Base-by-base conservation (phyloP, 2,113 vertebrate genomes). In the Onychostoma macrolepis region DNA sequence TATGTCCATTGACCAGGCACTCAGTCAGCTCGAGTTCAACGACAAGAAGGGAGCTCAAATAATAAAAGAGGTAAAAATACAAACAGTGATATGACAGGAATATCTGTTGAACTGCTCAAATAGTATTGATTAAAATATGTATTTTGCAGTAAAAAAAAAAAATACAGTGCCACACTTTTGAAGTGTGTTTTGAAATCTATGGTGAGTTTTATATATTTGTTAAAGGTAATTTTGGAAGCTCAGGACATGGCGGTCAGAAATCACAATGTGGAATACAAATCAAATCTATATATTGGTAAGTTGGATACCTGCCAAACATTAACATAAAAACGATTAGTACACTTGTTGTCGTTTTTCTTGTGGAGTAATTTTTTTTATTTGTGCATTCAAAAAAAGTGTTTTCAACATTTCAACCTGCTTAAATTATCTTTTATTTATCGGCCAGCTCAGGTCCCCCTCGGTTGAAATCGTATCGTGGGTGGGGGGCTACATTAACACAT, bases 11-110 rank as follows among this genome's bases (percentile, higher is more conserved):
- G 97, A 99, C 43, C 92, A 99, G 90, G 98, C 98, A 69, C 88
- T 99, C 0, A 94, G 97, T 85, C 98, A 99, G 89, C 17, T 99
- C 87, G 95, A 98, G 91, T 99, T 99, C 91, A 98, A 56, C 85
- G 97, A 99, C 94, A 99, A 99, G 93, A 99, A 99, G 86, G 98
- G 98, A 12, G 98, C 97, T 17, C 96, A 96, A 77, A 92, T 99
- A 80, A 96, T 99, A 87, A 97, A 92, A 93, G 97, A 99, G 96
- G 98, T 99, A 92, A 19, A 78, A 92, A 56, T 21, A 77, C 48
- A 19, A 33, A 48, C 7, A 8, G 12, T 15, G 9, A 6, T 56
- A 11, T 67, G 77, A 76, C 41, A 12, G 36, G 33, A 71, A 41
- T 17, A 2, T 58, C 4, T 53, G 17, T 5, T 74, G 1, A 53